Evolutionary conservation across 2,797 vertebrate genomes (phyloP), one percentile per base, ranked within the genome.

Genomic region (Rhinatrema bivittatum): DNA sequence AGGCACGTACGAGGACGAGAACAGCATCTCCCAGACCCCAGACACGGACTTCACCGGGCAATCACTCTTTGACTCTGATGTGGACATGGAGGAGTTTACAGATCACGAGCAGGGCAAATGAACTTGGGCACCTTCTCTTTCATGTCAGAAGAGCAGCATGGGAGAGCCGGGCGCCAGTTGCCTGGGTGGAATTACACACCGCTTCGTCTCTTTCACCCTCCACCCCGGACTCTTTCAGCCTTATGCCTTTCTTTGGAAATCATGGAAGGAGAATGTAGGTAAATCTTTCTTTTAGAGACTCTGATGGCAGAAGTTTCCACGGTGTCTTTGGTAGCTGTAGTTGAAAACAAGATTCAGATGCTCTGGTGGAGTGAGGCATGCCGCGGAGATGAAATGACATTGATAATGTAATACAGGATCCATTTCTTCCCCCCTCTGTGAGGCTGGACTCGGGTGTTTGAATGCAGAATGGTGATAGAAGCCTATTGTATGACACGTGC

Each of bases 61-160:
- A 56, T 98, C 94, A 1, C 88, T 94, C 41, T 98, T 93, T 50
- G 92, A 96, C 71, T 97, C 93, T 0, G 93, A 98, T 4, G 82
- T 95, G 65, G 94, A 95, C 54, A 87, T 91, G 52, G 90, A 99
- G 49, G 90, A 88, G 16, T 93, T 81, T 18, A 91, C 90, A 50
- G 86, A 88, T 60, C 89, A 91, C 8, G 78, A 84, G 56, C 87
- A 87, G 36, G 74, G 84, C 56, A 94, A 97, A 57, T 85, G 74
- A 86, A 7, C 5, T 0, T 1, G 36, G 30, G 25, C 4, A 3
- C 15, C 12, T 49, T 14, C 28, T 20, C 5, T 36, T 39, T 53
- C 50, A 40, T 26, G 20, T 25, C 14, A 43, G 36, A 53, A 48
- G 57, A 26, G 39, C 41, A 50, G 2, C 39, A 48, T 46, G 35